A percentile compares a stretch with the other conserved stretches of the same genome.
Conservation (phyloP, 2,113 vertebrate species). For the Pterocles orientalis region DNA sequence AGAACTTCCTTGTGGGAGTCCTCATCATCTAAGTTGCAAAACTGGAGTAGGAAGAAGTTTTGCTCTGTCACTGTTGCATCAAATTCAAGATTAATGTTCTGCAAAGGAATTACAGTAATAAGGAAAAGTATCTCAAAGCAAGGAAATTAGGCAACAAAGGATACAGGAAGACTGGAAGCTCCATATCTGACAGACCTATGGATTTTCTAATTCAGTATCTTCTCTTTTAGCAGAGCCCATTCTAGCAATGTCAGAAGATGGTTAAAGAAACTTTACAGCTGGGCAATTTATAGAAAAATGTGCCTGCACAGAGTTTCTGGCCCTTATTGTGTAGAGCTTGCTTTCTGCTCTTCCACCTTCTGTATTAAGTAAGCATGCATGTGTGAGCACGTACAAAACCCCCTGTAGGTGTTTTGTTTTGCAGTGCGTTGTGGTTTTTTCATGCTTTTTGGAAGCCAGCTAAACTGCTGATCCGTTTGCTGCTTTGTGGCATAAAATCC, state of each 20-base stretch:
- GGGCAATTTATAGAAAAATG: background rate
- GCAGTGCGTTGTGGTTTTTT: background rate
- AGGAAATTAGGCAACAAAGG: background rate
- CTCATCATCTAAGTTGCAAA: background rate
- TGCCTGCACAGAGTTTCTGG: background rate
- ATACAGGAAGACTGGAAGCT: background rate
- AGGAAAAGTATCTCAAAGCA: background rate
- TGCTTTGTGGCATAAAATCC: background rate
- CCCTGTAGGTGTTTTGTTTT: background rate
- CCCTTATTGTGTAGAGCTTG: background rate
- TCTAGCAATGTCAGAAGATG: background rate
- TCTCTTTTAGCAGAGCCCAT: background rate
- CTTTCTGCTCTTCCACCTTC: background rate
- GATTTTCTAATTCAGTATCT: background rate
- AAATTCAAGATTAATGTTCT: background rate
- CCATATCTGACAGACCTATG: background rate
- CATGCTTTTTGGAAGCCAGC: background rate
- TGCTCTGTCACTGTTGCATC: background rate
- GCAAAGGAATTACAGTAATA: background rate
- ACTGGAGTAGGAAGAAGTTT: background rate
- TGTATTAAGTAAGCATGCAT: fast-evolving
- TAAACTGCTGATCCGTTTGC: background rate
- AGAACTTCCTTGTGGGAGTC: background rate
- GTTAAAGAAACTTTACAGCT: background rate
- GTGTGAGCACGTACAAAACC: too few species aligned